Conservation (phyloP, 1,140 invertebrate genomes). For the Temnothorax curvispinosus region DNA sequence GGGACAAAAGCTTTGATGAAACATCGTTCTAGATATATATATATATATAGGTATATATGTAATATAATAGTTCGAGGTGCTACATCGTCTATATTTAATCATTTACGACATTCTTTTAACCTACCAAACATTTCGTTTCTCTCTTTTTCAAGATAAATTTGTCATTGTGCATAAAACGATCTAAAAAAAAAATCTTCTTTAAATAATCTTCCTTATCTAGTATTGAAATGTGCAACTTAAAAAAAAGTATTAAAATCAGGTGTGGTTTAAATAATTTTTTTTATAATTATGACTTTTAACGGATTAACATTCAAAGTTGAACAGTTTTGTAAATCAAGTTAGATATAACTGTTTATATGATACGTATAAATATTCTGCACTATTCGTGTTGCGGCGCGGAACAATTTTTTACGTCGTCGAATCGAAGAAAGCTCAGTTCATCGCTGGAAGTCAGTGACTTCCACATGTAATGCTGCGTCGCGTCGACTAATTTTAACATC, state of each 20-base stretch:
- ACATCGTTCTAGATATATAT: background rate
- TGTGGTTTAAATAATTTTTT: background rate
- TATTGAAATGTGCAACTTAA: background rate
- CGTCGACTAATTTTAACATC: slow-evolving; percentile 79
- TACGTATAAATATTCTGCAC: background rate
- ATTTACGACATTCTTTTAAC: background rate
- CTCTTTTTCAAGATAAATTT: background rate
- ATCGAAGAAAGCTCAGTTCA: slow-evolving; percentile 54
- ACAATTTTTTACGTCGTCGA: slow-evolving; percentile 68
- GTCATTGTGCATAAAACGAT: background rate
- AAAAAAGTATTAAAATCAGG: background rate
- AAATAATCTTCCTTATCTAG: background rate
- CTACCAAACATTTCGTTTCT: background rate
- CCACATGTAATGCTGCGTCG: slow-evolving; percentile 67
- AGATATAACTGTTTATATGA: background rate
- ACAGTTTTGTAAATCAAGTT: background rate
- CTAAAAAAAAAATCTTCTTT: background rate
- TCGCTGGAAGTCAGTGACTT: slow-evolving; percentile 73
- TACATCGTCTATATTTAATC: background rate
- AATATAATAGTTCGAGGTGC: background rate
- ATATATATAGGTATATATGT: background rate
- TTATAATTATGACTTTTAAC: background rate
- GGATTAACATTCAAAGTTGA: background rate
- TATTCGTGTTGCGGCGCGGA: background rate
- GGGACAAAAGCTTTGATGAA: background rate